Conservation (phyloP, 2,888 invertebrate species). For the Lordiphosa fenestrarum region DNA sequence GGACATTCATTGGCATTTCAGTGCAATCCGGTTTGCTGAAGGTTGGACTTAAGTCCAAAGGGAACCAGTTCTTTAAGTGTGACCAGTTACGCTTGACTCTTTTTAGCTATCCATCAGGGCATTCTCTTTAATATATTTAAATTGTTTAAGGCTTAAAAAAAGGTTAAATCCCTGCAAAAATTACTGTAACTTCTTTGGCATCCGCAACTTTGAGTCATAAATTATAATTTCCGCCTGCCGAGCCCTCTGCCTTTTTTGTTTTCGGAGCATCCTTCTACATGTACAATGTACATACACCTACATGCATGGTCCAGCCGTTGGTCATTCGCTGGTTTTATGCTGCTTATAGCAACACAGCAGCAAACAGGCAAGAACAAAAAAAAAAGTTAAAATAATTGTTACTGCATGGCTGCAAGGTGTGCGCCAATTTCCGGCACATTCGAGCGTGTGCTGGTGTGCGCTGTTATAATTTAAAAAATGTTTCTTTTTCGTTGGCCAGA, state of each 20-base stretch:
- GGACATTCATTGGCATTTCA: neutral
- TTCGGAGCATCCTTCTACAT: slow-evolving; percentile 16
- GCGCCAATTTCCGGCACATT: slow-evolving; percentile 72
- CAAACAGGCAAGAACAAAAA: neutral
- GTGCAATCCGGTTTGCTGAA: too few species aligned
- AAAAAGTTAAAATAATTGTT: slow-evolving; percentile 34
- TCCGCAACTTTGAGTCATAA: slow-evolving; percentile 68
- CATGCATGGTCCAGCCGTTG: slow-evolving; percentile 34
- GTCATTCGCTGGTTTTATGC: slow-evolving; percentile 49
- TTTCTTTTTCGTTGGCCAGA: slow-evolving; percentile 20
- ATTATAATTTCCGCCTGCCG: slow-evolving; percentile 70
- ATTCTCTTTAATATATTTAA: slow-evolving; percentile 26
- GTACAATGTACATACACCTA: slow-evolving; percentile 13
- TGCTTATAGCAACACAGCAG: slow-evolving; percentile 34
- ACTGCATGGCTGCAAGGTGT: slow-evolving; percentile 72
- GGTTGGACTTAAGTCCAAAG: too few species aligned
- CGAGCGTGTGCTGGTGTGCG: slow-evolving; percentile 18
- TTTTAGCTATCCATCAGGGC: slow-evolving; percentile 17
- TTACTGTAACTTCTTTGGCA: slow-evolving; percentile 34
- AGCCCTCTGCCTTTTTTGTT: slow-evolving; percentile 11
- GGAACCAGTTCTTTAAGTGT: too few species aligned
- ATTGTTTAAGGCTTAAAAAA: neutral
- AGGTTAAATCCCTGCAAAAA: slow-evolving; percentile 4
- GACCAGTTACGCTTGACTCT: too few species aligned
- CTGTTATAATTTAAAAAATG: slow-evolving; percentile 42